Evolutionary conservation across 2,797 vertebrate genomes (phyloP), one percentile per base, ranked within the genome.

Genomic region (Buphagus erythrorhynchus): DNA sequence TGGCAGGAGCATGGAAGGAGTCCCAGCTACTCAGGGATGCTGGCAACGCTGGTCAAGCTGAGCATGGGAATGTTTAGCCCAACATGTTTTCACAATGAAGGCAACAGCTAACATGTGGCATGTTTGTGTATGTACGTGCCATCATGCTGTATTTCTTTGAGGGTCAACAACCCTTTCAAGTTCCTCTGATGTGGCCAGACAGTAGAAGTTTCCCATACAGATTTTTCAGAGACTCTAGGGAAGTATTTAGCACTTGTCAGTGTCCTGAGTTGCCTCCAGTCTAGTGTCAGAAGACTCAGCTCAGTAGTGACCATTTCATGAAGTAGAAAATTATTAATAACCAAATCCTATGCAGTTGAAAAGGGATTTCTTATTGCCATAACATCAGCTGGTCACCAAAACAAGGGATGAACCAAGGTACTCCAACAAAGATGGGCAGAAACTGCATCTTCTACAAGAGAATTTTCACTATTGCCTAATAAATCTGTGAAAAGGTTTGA

Each of bases 221-320:
- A 35, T 52, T 82, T 79, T 77, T 69, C 63, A 82, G 58, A 57
- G 22, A 22, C n/a, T 71, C 26, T 9, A 33, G 31, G 54, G 24
- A 54, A 89, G 8, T 14, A 59, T 49, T 73, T 20, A 57, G 43
- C 16, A 46, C 1, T 36, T 31, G 4, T 20, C 55, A 57, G 40
- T 51, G 36, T 49, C 46, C 54, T 26, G 17, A 68, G 54, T 11
- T 26, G 24, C n/a, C 31, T 33, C 43, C 28, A 43, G 54, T 15
- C 38, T 46, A 25, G 29, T 11, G 36, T 42, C 48, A 87, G 63
- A 73, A 79, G 42, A 42, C 38, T 73, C 42, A 85, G 61, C 29
- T 59, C 42, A 55, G 5, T 3, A 40, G 46, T 1, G 7, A 40
- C 4, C 1, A 1, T 25, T 29, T 49, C 29, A 51, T 0, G 1